phyloP scores from a whole-genome alignment of 2,888 invertebrate genomes.

The Escarpia spicata region DNA sequence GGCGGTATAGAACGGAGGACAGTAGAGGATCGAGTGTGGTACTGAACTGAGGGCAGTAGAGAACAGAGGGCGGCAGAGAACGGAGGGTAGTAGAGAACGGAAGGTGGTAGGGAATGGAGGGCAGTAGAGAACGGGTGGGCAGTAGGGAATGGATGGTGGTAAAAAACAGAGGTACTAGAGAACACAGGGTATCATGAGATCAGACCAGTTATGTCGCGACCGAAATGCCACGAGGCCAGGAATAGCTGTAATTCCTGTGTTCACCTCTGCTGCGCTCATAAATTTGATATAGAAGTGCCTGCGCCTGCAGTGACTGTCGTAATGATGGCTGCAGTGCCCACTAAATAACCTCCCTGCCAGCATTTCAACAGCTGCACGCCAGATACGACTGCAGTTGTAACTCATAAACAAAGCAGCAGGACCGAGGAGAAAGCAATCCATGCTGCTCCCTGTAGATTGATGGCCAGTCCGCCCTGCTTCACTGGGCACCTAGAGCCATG shows the following conservation, averaged over 20 bases:
- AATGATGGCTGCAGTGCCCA: not conserved
- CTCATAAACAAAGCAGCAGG: not conserved
- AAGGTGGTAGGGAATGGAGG: not conserved
- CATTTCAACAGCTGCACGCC: not conserved
- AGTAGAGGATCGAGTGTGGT: too few relatives aligned
- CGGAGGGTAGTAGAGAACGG: too few relatives aligned
- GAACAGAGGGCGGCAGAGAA: too few relatives aligned
- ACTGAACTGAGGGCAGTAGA: too few relatives aligned
- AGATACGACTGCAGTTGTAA: not conserved
- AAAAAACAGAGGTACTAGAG: not conserved
- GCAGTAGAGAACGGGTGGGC: not conserved
- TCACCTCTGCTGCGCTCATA: not conserved
- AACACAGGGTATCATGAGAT: not conserved
- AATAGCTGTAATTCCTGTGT: conserved; percentile 4
- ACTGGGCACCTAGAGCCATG: not conserved
- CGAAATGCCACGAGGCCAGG: not conserved
- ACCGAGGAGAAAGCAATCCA: not conserved
- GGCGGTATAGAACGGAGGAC: too few relatives aligned
- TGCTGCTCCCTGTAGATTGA: not conserved
- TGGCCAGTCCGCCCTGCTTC: not conserved
- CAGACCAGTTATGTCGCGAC: not conserved
- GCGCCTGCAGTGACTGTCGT: not conserved
- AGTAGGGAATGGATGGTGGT: not conserved
- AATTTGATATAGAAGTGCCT: not conserved
- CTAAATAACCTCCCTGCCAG: not conserved